Evolutionary conservation across 2,888 invertebrate species (phyloP).

Genomic region (Caenorhabditis auriculariae): DNA sequence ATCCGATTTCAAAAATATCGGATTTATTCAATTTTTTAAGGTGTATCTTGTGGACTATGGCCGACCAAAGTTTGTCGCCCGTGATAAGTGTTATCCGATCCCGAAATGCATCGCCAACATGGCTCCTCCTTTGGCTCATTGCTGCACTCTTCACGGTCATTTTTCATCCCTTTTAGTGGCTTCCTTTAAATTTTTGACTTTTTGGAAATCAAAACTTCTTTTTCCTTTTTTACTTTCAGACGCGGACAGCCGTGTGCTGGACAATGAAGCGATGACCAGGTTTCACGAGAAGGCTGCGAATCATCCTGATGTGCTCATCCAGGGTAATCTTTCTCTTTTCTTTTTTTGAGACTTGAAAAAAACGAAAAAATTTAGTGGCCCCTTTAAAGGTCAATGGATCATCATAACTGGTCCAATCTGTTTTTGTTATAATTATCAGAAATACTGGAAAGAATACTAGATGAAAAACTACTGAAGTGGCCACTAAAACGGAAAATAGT

Average conservation of each 20-base stretch:
- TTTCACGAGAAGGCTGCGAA: slow-evolving; percentile 2
- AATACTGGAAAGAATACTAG: too few relatives aligned
- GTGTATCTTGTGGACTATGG: slow-evolving; percentile 9
- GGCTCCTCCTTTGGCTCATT: slow-evolving; percentile 13
- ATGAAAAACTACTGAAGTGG: too few relatives aligned
- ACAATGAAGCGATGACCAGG: neutral
- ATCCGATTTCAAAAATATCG: too few relatives aligned
- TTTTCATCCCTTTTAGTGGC: neutral
- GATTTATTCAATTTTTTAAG: too few relatives aligned
- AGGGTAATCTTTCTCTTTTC: too few relatives aligned
- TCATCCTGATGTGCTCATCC: slow-evolving; percentile 2
- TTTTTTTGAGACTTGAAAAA: too few relatives aligned
- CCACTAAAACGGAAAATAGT: too few relatives aligned
- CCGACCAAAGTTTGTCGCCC: slow-evolving; percentile 6
- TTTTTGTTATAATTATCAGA: too few relatives aligned
- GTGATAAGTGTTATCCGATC: neutral
- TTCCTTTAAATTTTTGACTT: neutral
- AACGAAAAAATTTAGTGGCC: too few relatives aligned
- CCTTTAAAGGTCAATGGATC: too few relatives aligned
- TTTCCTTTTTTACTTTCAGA: neutral
- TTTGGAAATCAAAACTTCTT: neutral
- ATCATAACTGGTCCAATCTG: too few relatives aligned
- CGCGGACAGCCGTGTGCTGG: slow-evolving; percentile 2
- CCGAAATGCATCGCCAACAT: slow-evolving; percentile 8
- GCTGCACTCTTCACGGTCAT: slow-evolving; percentile 1